phyloP scores from a whole-genome alignment of 37 sponge, comb jelly and placozoan species.

The Eunapius fragilis region DNA sequence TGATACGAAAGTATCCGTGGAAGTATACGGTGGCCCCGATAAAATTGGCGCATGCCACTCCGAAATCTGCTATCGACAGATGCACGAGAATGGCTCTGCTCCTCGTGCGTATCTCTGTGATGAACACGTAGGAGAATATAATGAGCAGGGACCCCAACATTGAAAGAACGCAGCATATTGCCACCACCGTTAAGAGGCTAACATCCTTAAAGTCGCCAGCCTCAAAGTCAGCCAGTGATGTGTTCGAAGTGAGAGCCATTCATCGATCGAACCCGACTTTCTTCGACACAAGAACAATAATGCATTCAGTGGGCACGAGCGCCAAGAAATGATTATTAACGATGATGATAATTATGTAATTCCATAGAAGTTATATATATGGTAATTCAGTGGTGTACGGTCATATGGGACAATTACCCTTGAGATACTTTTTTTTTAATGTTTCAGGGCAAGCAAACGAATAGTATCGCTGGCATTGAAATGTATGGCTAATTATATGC shows the following conservation, averaged over 20 bases:
- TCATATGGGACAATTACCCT: no score
- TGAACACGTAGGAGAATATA: conserved; percentile 61
- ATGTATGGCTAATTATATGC: no score
- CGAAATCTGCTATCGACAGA: conserved; percentile 73
- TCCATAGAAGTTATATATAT: no score
- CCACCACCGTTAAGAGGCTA: conserved; percentile 24
- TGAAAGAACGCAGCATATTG: conserved; percentile 46
- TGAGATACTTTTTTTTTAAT: no score
- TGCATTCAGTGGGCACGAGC: no score
- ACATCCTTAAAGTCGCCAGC: neutral
- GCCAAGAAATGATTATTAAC: no score
- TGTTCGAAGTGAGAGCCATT: neutral
- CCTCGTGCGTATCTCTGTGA: conserved; percentile 48
- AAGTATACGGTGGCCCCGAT: conserved; percentile 61
- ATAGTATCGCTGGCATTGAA: no score
- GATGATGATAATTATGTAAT: no score
- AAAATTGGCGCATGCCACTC: conserved; percentile 57
- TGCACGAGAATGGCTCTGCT: conserved; percentile 70
- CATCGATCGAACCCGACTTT: no score
- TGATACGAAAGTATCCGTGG: conserved; percentile 37
- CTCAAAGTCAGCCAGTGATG: neutral
- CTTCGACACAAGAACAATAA: no score
- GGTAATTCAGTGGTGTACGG: no score
- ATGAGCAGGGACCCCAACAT: conserved; percentile 61
- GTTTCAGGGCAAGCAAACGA: no score